Conservation (phyloP, 1,140 invertebrate species). For the Neotoxoptera formosana region DNA sequence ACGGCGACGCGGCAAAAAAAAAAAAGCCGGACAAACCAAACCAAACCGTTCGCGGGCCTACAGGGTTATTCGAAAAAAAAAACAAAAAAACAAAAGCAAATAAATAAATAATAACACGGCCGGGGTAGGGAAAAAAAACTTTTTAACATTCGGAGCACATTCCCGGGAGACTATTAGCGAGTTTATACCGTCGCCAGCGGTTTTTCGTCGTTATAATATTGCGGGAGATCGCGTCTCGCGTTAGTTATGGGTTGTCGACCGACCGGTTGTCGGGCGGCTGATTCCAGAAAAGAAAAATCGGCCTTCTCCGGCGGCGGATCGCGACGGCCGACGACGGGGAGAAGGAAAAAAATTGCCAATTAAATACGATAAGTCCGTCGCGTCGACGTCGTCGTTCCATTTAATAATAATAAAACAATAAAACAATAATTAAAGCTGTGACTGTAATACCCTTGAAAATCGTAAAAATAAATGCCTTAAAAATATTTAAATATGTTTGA, state of each 20-base stretch:
- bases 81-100: conserved; percentile 11
- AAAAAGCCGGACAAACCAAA: too few relatives aligned
- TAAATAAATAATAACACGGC: conserved; percentile 46
- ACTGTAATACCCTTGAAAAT: neutral
- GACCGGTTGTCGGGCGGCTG: conserved; percentile 44
- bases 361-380: neutral
- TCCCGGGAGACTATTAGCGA: conserved; percentile 53
- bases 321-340: neutral
- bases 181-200: neutral
- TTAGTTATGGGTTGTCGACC: conserved; percentile 35
- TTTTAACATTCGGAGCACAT: conserved; percentile 56
- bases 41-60: neutral
- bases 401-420: neutral
- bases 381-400: neutral
- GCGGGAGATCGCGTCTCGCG: conserved; percentile 35
- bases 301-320: neutral
- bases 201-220: conserved; percentile 52
- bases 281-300: conserved; percentile 54
- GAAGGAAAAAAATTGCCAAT: conserved; percentile 21
- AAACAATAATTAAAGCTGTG: neutral
- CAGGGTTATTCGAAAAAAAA: neutral
- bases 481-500: neutral
- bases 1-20: neutral
- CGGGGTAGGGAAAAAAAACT: conserved; percentile 11
- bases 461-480: neutral